phyloP scores from a whole-genome alignment of 2,888 invertebrate genomes.

The Drosophila bunnanda region DNA sequence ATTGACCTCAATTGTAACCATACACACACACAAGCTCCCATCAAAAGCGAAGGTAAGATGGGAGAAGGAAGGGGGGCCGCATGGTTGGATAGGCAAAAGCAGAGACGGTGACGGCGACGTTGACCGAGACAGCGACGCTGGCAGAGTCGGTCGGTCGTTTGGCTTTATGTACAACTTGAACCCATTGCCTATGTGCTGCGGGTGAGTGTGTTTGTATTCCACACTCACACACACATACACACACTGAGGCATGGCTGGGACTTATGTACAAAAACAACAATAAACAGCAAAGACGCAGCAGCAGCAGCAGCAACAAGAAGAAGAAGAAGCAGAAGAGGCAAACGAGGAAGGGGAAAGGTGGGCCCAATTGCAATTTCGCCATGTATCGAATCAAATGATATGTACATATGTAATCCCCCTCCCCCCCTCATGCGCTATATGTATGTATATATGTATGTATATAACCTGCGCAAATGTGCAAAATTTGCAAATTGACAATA shows the following conservation, averaged over 20 bases:
- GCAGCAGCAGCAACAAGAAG: slow-evolving; percentile 5
- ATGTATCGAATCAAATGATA: slow-evolving; percentile 35
- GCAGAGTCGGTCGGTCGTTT: slow-evolving; percentile 42
- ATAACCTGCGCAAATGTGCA: slow-evolving; percentile 37
- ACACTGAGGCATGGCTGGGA: slow-evolving; percentile 35
- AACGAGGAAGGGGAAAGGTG: slow-evolving; percentile 20
- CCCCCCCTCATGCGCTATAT: slow-evolving; percentile 4
- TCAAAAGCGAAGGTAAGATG: slow-evolving; percentile 12
- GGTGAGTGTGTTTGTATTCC: slow-evolving; percentile 32
- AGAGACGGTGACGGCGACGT: slow-evolving; percentile 54
- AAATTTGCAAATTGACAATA: slow-evolving; percentile 38
- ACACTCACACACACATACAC: slow-evolving; percentile 27
- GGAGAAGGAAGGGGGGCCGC: slow-evolving; percentile 43
- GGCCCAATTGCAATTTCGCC: slow-evolving; percentile 47
- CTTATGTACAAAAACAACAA: slow-evolving; percentile 48
- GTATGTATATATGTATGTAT: slow-evolving; percentile 5
- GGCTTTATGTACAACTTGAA: slow-evolving; percentile 70
- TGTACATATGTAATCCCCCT: slow-evolving; percentile 18
- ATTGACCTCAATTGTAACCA: slow-evolving; percentile 24
- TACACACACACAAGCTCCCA: slow-evolving; percentile 29
- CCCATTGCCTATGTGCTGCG: slow-evolving; percentile 45
- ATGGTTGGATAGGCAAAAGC: slow-evolving; percentile 77
- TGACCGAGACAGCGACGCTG: slow-evolving; percentile 30
- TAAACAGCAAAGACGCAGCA: slow-evolving; percentile 43
- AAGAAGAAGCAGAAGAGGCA: slow-evolving; percentile 24